Conservation (phyloP, 2,888 invertebrate species). For the Germaria angustata region DNA sequence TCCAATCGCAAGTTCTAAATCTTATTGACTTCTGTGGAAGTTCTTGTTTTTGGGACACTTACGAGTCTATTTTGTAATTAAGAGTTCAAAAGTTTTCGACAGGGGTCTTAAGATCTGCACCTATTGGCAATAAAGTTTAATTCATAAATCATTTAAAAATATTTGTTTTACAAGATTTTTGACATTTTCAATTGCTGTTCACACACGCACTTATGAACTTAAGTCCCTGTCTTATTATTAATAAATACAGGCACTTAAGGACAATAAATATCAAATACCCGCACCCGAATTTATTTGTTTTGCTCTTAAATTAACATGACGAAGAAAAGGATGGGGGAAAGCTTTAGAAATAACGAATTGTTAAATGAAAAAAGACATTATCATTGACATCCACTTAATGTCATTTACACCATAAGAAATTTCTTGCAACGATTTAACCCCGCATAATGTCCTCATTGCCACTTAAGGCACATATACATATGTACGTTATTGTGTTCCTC, state of each 20-base stretch:
- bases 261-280: background rate
- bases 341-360: background rate
- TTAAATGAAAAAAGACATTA: slow-evolving; percentile 34
- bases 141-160: too few relatives aligned
- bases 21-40: too few relatives aligned
- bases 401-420: slow-evolving; percentile 60
- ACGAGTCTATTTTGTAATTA: too few relatives aligned
- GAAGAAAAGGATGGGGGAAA: background rate
- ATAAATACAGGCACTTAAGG: background rate
- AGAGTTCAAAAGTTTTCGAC: too few relatives aligned
- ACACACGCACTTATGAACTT: slow-evolving; percentile 25
- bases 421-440: slow-evolving; percentile 47
- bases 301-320: background rate
- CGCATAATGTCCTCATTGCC: slow-evolving; percentile 9
- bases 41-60: too few relatives aligned
- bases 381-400: slow-evolving; percentile 66
- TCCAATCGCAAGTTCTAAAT: too few relatives aligned
- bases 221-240: background rate
- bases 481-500: background rate
- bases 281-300: background rate
- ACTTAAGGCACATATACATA: background rate
- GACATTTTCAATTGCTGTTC: slow-evolving; percentile 33
- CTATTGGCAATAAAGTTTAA: too few relatives aligned
- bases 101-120: too few relatives aligned
- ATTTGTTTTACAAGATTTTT: background rate